phyloP scores from a whole-genome alignment of 2,888 invertebrate species.

The Frankliniella fusca region DNA sequence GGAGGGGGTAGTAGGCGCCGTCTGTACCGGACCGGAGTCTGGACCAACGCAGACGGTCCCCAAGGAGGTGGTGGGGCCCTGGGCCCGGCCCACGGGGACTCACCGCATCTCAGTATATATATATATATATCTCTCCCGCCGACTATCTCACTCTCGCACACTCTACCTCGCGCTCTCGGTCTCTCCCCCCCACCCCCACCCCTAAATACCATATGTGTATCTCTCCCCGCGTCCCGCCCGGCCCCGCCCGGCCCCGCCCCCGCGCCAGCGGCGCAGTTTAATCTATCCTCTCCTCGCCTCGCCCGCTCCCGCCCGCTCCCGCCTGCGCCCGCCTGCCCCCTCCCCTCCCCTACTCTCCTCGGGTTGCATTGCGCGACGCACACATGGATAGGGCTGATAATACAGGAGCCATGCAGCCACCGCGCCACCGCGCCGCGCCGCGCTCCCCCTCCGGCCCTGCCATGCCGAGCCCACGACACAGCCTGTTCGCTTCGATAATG shows the following conservation, averaged over 20 bases:
- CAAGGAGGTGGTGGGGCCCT: neutral
- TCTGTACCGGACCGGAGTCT: neutral
- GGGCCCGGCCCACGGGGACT: neutral
- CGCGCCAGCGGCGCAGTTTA: neutral
- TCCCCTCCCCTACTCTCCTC: neutral
- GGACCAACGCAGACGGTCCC: conserved; percentile 5
- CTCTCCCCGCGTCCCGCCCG: no score
- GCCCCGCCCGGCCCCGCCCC: neutral
- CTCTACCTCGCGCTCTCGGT: neutral
- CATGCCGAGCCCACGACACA: neutral
- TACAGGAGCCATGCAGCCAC: neutral
- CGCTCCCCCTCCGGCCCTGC: neutral
- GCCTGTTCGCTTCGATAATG: neutral
- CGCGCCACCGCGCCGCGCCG: neutral
- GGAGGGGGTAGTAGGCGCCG: no score
- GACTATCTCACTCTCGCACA: no score
- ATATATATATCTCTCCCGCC: no score
- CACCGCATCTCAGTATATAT: no score
- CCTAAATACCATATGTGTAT: no score
- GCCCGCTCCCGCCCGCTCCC: neutral
- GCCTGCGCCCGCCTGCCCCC: neutral
- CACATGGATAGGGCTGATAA: neutral
- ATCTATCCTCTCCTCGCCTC: neutral
- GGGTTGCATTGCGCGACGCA: neutral
- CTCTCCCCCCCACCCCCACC: no score